A percentile compares a stretch with the other conserved stretches of the same genome.
These are phyloP conservation scores for Formicarius rufipectus DNA, from an alignment of 2,113 vertebrate genomes.

Conservation along the genomic window DNA sequence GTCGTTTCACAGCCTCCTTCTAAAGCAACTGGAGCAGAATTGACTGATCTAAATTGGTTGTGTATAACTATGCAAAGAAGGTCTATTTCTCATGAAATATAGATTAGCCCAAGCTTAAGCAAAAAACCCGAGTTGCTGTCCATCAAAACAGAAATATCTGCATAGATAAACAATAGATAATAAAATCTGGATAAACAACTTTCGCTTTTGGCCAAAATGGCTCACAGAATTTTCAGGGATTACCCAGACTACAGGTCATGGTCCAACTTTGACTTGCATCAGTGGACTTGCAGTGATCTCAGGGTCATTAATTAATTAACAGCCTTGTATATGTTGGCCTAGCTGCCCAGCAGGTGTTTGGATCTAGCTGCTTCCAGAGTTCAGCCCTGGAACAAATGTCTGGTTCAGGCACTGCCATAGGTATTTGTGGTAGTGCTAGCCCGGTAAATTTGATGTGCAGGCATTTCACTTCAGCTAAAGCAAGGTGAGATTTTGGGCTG, in stretches of 20 bases:
- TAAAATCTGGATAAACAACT: background rate
- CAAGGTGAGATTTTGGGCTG: background rate
- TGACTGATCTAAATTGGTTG: background rate
- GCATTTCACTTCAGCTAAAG: background rate
- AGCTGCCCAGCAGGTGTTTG: background rate
- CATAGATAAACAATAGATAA: background rate
- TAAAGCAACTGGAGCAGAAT: slow-evolving; percentile 9
- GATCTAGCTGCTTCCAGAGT: background rate
- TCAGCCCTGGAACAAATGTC: background rate
- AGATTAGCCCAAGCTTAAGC: background rate
- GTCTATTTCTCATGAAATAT: background rate
- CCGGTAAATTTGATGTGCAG: background rate
- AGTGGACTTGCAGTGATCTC: background rate
- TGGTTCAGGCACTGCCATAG: background rate
- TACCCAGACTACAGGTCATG: background rate
- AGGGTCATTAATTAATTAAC: background rate
- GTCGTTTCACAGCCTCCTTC: background rate
- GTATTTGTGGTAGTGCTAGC: background rate
- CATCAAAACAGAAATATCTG: background rate
- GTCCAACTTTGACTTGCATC: background rate
- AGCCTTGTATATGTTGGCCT: background rate
- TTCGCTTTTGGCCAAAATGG: background rate
- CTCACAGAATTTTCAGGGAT: background rate
- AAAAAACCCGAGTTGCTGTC: background rate
- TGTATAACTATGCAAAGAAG: background rate